These are phyloP conservation scores for Enteromius argenteus DNA, from an alignment of 2,797 vertebrate species.

Conservation along the genomic window DNA sequence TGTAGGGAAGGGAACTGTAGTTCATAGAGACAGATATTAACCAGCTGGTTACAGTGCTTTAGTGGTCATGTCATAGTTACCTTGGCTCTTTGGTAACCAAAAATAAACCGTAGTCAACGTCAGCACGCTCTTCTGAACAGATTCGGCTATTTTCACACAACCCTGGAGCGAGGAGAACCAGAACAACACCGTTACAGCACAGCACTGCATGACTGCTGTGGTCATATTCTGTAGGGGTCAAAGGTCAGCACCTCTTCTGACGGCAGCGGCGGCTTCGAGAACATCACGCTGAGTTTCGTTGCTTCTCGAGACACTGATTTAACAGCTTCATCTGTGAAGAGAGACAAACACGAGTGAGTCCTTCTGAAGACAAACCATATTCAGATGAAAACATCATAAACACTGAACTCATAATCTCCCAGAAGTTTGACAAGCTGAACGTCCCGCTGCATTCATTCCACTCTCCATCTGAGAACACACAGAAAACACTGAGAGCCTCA, in stretches of 20 bases:
- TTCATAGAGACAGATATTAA: background rate
- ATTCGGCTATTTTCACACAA: conserved; percentile 78
- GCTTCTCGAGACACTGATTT: conserved; percentile 85
- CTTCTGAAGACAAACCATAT: background rate
- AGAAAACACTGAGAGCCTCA: background rate
- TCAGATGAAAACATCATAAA: background rate
- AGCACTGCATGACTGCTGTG: background rate
- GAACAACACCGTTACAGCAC: background rate
- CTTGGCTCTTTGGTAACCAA: conserved; percentile 90
- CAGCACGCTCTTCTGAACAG: conserved; percentile 79
- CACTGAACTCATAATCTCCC: conserved; percentile 85
- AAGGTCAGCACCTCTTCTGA: conserved; percentile 79
- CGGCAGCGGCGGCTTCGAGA: conserved; percentile 80
- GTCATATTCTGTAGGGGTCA: background rate
- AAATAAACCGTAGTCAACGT: conserved; percentile 84
- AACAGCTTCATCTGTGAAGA: conserved; percentile 67
- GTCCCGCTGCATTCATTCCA: conserved; percentile 77
- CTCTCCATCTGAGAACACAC: conserved; percentile 60
- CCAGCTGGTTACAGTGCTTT: background rate
- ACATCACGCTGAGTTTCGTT: conserved; percentile 87
- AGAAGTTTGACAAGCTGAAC: conserved; percentile 84
- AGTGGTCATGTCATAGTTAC: conserved; percentile 65
- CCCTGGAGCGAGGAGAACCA: conserved; percentile 73
- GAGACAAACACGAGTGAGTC: background rate
- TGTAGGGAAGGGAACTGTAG: background rate